Evolutionary conservation across 2,888 invertebrate genomes (phyloP).

Genomic region (Caenorhabditis angaria): DNA sequence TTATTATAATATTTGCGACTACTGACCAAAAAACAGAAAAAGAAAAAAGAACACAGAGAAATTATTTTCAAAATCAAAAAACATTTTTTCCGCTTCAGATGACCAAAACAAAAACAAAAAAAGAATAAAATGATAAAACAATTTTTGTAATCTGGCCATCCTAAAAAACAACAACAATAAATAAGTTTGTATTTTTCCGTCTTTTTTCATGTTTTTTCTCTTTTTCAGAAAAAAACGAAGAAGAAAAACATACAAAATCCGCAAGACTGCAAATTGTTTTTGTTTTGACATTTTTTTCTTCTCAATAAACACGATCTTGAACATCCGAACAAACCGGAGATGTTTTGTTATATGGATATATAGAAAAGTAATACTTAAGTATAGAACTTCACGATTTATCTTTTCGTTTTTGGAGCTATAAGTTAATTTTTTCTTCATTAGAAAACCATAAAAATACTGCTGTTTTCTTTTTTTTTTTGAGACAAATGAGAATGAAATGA

Average conservation of each 20-base stretch:
- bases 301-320: conserved; percentile 6
- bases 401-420: neutral
- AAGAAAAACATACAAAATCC: conserved; percentile 7
- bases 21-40: too few species aligned
- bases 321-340: conserved; percentile 3
- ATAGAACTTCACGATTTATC: neutral
- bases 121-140: neutral
- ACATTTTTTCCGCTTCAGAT: neutral
- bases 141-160: neutral
- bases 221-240: conserved; percentile 6
- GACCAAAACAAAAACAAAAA: neutral
- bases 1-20: too few species aligned
- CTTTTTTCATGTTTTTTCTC: neutral
- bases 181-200: conserved; percentile 2
- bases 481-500: too few species aligned
- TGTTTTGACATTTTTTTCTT: conserved; percentile 19
- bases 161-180: neutral
- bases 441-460: neutral
- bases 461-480: neutral
- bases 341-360: neutral
- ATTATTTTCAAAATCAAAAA: too few species aligned
- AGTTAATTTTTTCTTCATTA: too few species aligned
- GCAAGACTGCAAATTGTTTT: conserved; percentile 22
- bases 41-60: too few species aligned
- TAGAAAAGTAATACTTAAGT: neutral